Evolutionary conservation across 2,797 vertebrate species (phyloP).

Genomic region (Ctenosaura bakeri): DNA sequence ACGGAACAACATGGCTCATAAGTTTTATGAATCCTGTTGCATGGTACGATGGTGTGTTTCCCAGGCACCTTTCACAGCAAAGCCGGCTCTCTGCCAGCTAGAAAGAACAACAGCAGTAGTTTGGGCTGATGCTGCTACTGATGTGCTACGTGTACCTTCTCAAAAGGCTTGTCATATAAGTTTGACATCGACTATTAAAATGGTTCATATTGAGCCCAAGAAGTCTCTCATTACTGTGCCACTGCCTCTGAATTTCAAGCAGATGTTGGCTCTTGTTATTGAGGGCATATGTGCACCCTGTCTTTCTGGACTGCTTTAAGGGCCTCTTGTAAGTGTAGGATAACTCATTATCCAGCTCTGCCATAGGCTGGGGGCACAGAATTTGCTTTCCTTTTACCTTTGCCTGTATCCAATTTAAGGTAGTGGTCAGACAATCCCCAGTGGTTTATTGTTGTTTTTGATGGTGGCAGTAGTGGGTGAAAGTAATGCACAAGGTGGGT

Average conservation of each 20-base stretch:
- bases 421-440: background rate
- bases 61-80: slow-evolving; percentile 54
- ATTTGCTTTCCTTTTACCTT: background rate
- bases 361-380: background rate
- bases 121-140: slow-evolving; percentile 25
- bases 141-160: background rate
- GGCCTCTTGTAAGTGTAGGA: background rate
- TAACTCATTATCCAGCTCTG: background rate
- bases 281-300: fast-evolving
- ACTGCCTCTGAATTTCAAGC: slow-evolving; percentile 49
- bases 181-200: background rate
- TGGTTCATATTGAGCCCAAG: background rate
- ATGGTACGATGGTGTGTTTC: slow-evolving; percentile 39
- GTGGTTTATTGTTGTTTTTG: background rate
- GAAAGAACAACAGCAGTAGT: background rate
- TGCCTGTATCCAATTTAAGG: slow-evolving; percentile 10
- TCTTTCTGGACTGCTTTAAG: slow-evolving; percentile 29
- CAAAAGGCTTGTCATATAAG: background rate
- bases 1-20: slow-evolving; percentile 67
- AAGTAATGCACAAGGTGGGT: background rate
- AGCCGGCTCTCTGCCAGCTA: slow-evolving; percentile 42
- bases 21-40: slow-evolving; percentile 73
- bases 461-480: background rate
- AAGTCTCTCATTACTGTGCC: background rate
- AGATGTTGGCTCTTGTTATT: background rate